phyloP scores from a whole-genome alignment of 1,140 invertebrate genomes.

The Berghia stephanieae region DNA sequence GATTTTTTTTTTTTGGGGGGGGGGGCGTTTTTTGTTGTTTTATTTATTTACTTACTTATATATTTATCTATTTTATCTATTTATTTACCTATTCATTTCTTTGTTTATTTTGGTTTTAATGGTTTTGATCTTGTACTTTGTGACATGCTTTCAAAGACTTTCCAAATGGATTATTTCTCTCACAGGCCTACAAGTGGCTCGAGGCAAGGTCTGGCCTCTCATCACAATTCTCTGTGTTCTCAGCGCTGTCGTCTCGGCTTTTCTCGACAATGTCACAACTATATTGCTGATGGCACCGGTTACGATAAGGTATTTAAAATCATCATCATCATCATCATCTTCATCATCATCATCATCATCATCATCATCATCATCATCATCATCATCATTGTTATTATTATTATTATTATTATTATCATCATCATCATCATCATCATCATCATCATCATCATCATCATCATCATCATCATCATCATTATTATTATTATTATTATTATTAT shows the following conservation, averaged over 20 bases:
- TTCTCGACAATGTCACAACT: conserved; percentile 90
- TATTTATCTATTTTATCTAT: no score
- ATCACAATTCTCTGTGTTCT: conserved; percentile 83
- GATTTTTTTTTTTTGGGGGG: not conserved
- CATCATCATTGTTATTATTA: no score
- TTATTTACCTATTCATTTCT: no score
- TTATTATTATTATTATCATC: no score
- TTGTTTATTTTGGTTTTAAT: no score
- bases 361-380: no score
- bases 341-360: conserved; percentile 78
- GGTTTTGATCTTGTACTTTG: not conserved
- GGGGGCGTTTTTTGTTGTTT: no score
- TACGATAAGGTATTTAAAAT: conserved; percentile 78
- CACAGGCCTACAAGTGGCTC: conserved; percentile 72
- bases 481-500: no score
- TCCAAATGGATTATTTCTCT: conserved; percentile 67
- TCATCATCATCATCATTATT: no score
- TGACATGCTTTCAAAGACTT: not conserved
- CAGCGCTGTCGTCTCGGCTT: conserved; percentile 82
- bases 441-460: no score
- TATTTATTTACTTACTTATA: no score
- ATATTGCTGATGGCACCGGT: conserved; percentile 87
- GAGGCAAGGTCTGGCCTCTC: conserved; percentile 83
- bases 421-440: no score
- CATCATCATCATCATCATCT: conserved; percentile 85